These are phyloP conservation scores for Nanger granti DNA, from an alignment of 2,113 vertebrate species.

Conservation along the genomic window DNA sequence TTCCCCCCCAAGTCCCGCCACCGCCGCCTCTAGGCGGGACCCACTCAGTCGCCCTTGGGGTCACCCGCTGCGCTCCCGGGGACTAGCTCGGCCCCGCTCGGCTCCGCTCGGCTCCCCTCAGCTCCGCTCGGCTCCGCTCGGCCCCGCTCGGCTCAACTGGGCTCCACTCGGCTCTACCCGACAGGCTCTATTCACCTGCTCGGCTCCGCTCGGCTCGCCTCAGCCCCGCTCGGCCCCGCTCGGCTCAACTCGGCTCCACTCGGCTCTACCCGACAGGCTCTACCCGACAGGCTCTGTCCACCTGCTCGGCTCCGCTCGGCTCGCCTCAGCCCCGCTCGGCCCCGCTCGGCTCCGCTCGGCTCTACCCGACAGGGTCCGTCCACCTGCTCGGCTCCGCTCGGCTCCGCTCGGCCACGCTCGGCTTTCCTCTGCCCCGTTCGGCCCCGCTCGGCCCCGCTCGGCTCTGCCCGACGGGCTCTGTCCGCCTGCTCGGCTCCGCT, in stretches of 20 bases:
- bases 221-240: no score
- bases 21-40: fast-evolving
- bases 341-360: background rate
- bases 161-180: no score
- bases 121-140: background rate
- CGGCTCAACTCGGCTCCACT: background rate
- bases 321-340: background rate
- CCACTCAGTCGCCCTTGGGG: fast-evolving
- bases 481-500: background rate
- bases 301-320: background rate
- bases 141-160: background rate
- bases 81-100: no score
- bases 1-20: background rate
- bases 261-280: no score
- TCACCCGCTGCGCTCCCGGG: fast-evolving
- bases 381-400: no score
- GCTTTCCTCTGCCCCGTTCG: no score
- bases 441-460: background rate
- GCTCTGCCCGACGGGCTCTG: no score
- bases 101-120: background rate
- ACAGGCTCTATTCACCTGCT: no score
- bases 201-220: no score
- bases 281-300: no score
- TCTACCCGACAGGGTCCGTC: no score
- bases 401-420: no score